A percentile compares a stretch with the other conserved stretches of the same genome.
Conservation (phyloP, 2,888 invertebrate species). For the Laspeyria flexula region DNA sequence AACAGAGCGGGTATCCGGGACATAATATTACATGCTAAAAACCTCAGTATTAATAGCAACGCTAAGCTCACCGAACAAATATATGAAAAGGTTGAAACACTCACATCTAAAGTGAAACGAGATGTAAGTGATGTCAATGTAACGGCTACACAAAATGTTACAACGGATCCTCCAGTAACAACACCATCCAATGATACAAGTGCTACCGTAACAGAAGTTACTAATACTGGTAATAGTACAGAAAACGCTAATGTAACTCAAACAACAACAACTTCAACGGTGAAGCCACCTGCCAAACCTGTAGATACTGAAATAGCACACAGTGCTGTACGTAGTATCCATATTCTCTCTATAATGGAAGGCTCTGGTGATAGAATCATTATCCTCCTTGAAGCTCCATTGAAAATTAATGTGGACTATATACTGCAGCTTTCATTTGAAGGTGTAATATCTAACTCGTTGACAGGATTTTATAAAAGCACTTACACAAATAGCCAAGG, state of each 20-base stretch:
- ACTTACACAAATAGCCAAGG: slow-evolving; percentile 82
- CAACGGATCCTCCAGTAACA: slow-evolving; percentile 22
- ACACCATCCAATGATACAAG: slow-evolving; percentile 14
- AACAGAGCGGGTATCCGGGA: slow-evolving; percentile 60
- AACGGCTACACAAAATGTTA: slow-evolving; percentile 20
- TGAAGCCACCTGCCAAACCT: slow-evolving; percentile 20
- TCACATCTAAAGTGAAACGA: slow-evolving; percentile 56
- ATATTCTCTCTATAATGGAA: slow-evolving; percentile 62
- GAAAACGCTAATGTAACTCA: slow-evolving; percentile 18
- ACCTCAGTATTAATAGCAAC: slow-evolving; percentile 66
- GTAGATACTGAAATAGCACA: slow-evolving; percentile 70
- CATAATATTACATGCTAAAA: slow-evolving; percentile 84
- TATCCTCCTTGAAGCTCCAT: slow-evolving; percentile 62
- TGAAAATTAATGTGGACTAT: slow-evolving; percentile 82
- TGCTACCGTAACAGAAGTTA: slow-evolving; percentile 3
- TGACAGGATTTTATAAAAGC: slow-evolving; percentile 89
- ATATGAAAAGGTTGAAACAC: slow-evolving; percentile 69
- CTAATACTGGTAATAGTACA: slow-evolving; percentile 10
- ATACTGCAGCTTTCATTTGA: slow-evolving; percentile 83
- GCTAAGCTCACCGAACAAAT: slow-evolving; percentile 78
- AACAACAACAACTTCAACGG: slow-evolving; percentile 27
- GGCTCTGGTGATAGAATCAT: slow-evolving; percentile 71
- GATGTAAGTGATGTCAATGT: slow-evolving; percentile 38
- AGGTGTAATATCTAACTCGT: slow-evolving; percentile 85
- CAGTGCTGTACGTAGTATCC: slow-evolving; percentile 69